Evolutionary conservation across 2,113 vertebrate species (phyloP), one percentile per base, ranked within the genome.

Genomic region (Probosciger aterrimus): DNA sequence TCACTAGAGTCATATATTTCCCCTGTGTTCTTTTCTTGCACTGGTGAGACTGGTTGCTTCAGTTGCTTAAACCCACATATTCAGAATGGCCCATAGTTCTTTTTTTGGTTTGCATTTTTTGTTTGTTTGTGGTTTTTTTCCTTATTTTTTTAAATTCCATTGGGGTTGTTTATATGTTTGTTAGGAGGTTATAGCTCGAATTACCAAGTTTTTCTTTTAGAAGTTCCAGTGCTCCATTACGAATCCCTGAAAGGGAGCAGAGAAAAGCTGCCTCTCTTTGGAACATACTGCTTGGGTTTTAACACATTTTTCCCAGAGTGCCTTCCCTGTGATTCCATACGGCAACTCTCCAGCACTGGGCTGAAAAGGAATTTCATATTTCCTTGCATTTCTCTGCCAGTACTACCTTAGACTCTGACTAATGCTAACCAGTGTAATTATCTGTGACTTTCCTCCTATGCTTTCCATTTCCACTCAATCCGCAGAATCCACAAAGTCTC

Each of bases 391-490:
- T 96, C 82, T 82, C 67, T 90, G 84, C 89, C 95, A 96, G 71
- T 14, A 15, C 41, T 93, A 60, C 55, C 68, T 83, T 65, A 64
- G 46, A 39, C 41, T 80, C 86, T 90, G 89, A 92, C 84, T 92
- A 92, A 95, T 80, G 89, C 37, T 96, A 93, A 87, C 95, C 91
- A 90, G 67, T 25, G 49, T 85, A 95, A 94, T 87, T 91, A 91
- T 87, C 82, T 69, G 67, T 89, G 77, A 85, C 65, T 80, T 90
- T 67, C 49, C 49, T 79, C 30, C 80, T 75, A 12, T 77, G 83
- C 28, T 85, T 95, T 94, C 53, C 49, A 85, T 89, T 95, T 95
- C 55, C 82, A 83, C 47, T 67, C 30, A 77, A 5, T 64, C 71
- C 77, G 67, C 77, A 77, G 70, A 77, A 69, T 59, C 57, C 33